Percentiles rank a stretch among this genome's conserved stretches.
Conservation (phyloP, 2,888 invertebrate species). For the Dugesia japonica region DNA sequence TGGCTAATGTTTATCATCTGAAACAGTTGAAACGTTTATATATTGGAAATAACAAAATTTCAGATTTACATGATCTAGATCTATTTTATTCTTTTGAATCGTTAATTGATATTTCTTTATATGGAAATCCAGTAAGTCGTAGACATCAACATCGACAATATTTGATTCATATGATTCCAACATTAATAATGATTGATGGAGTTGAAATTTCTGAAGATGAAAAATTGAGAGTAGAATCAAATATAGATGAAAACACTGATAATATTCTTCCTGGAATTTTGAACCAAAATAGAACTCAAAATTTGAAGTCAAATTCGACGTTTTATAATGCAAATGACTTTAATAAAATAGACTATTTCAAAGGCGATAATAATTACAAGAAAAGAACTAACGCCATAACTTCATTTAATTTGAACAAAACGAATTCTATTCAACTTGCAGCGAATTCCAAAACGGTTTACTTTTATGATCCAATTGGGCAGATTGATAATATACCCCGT, state of each 20-base stretch:
- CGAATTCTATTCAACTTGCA: constrained; percentile 11
- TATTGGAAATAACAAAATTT: constrained; percentile 45
- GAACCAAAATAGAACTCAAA: constrained; percentile 23
- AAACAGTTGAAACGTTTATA: constrained; percentile 45
- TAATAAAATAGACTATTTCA: not conserved
- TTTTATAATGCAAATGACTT: constrained; percentile 9
- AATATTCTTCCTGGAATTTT: constrained; percentile 29
- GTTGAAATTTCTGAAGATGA: constrained; percentile 46
- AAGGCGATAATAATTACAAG: not conserved
- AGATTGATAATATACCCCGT: constrained; percentile 24
- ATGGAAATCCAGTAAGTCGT: constrained; percentile 46
- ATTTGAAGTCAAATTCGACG: constrained; percentile 22
- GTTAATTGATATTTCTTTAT: constrained; percentile 45
- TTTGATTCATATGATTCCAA: constrained; percentile 43
- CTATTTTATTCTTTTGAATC: constrained; percentile 41
- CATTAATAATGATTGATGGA: constrained; percentile 44
- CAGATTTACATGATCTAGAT: constrained; percentile 46
- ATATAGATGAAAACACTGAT: constrained; percentile 42
- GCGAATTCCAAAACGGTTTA: constrained; percentile 23
- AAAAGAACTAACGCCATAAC: not conserved
- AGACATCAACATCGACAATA: constrained; percentile 44
- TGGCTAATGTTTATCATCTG: constrained; percentile 41
- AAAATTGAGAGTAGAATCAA: constrained; percentile 44
- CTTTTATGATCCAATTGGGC: constrained; percentile 31
- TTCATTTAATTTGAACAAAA: not conserved